Evolutionary conservation across 2,888 invertebrate genomes (phyloP), one percentile per base, ranked within the genome.

Genomic region (Aphidius colemani): DNA sequence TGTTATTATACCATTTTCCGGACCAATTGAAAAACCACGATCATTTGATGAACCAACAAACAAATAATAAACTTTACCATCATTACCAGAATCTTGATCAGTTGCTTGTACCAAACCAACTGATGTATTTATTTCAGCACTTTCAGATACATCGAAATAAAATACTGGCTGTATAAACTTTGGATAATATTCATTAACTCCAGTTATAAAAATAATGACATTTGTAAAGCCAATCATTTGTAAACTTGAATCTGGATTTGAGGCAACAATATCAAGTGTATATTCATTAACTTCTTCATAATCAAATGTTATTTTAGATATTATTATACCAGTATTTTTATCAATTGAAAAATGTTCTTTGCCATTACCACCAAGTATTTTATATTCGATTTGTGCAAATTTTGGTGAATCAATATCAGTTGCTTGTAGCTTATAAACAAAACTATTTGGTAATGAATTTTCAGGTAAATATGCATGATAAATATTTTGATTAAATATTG

Each of bases 21-120:
- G 85, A 75, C 94, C 92, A 49, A 97, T 92, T 43, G 88, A 88
- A 78, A 97, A 97, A 0, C 96, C 96, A 75, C 90, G 90, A 73
- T 95, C 93, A 77, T 96, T 96, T 76, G 96, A 96, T 0, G 94
- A 93, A 3, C 96, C 96, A 3, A 96, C 94, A 71, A 97, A 88
- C n/a, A 96, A 86, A 77, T 96, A 97, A 78, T 92, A 95, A 7
- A 96, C 92, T 74, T 89, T 88, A 0, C 95, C 95, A 79, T 95
- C 95, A 55, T 90, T 90, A 6, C 95, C 95, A 8, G 89, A 88
- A 78, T 96, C 95, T 82, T 93, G 93, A 80, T 96, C 95, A 0
- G 92, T 92, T 0, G 95, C 95, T 83, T 92, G 92, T 67, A 96
- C 90, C 7, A 89, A 87, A 4, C 96, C 96, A 45, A 97, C 92